Base-by-base conservation (phyloP, 2,113 vertebrate genomes). In the Dipodomys merriami region DNA sequence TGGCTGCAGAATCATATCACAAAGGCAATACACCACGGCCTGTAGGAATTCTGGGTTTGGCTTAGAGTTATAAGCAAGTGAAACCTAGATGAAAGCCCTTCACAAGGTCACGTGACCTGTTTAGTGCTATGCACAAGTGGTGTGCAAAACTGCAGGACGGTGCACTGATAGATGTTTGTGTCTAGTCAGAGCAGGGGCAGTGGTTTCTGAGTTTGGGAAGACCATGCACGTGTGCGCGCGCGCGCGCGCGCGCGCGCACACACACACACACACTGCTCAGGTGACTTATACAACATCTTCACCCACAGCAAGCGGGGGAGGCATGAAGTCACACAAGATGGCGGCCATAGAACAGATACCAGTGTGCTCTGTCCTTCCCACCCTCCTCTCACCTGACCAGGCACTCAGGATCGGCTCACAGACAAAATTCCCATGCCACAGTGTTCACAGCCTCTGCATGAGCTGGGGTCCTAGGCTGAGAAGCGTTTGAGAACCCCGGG, bases 81-180 rank as follows among this genome's bases (percentile, higher is more conserved):
- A 87, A 95, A 93, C 39, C 60, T 44, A 78, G 49, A 49, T 49
- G 49, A 12, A 49, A 49, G 12, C 49, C 49, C 49, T 49, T 57
- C 57, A 25, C 74, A 53, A 76, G 83, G 44, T 88, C 82, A 68
- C 71, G 72, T 46, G 74, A 90, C 79, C 35, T 85, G 88, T 39
- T 84, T 80, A 93, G 93, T 68, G 67, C 53, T 27, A 95, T 74
- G 73, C 69, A 62, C 73, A 94, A 87, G 93, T 68, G 67, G 62
- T 27, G 95, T 74, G 73, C 69, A 62, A 69, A 94, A 87, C 82
- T 77, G 71, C 69, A 74, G 64, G 68, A 29, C 5, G 49, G 49
- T 5, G 49, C 49, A 49, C 49, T 49, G 49, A 11, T 49, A 12
- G 49, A 49, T 49, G 5, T 49, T 49, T 12, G 49, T n/a, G n/a